These are phyloP conservation scores for Homarus gammarus DNA, from an alignment of 2,888 invertebrate genomes.

Conservation along the genomic window DNA sequence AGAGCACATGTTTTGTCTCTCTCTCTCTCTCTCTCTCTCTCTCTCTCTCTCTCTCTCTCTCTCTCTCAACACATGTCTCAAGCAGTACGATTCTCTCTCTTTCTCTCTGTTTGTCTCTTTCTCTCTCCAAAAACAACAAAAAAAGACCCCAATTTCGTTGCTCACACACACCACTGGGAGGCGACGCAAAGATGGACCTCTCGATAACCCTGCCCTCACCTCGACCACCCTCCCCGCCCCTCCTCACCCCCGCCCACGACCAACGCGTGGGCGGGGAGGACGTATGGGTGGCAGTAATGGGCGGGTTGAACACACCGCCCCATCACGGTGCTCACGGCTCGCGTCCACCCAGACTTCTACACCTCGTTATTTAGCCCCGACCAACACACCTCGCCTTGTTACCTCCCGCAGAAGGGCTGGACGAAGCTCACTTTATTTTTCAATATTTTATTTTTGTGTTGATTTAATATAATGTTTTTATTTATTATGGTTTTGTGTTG, in stretches of 20 bases:
- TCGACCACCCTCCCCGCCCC: too few species aligned
- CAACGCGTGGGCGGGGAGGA: not conserved
- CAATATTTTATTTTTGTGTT: too few species aligned
- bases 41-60: too few species aligned
- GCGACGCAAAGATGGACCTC: not conserved
- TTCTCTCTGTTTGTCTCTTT: too few species aligned
- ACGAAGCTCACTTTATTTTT: too few species aligned
- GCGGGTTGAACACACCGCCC: conserved; percentile 12
- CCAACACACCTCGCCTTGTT: not conserved
- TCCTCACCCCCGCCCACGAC: not conserved
- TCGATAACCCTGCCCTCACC: not conserved
- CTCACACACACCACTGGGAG: not conserved
- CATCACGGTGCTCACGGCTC: not conserved
- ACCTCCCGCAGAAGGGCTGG: not conserved
- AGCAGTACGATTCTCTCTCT: not conserved
- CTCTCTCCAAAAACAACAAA: too few species aligned
- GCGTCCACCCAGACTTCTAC: not conserved
- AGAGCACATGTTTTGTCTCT: too few species aligned
- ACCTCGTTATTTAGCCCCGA: not conserved
- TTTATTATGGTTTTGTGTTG: too few species aligned
- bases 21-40: too few species aligned
- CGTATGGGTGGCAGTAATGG: conserved; percentile 9
- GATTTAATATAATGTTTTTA: too few species aligned
- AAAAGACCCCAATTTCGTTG: too few species aligned
- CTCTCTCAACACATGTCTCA: not conserved